Conservation (phyloP, 2,113 vertebrate species). For the Anarhynchus alexandrinus region DNA sequence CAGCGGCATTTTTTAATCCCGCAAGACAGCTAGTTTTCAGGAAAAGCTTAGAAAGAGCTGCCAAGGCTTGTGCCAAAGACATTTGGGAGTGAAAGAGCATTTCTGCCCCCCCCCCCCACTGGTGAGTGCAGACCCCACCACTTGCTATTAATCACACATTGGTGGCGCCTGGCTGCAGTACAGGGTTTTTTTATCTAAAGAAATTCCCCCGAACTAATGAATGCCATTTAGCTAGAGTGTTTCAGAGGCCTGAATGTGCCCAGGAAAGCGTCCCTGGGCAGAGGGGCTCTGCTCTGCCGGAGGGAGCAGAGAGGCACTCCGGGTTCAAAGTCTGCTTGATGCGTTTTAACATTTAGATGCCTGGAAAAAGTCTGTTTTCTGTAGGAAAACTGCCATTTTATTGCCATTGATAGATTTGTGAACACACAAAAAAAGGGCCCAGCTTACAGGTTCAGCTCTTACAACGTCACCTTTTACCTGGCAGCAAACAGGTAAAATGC, state of each 20-base stretch:
- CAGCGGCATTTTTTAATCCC: background rate
- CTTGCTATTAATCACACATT: conserved; percentile 12
- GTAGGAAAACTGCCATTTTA: background rate
- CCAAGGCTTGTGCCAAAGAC: conserved; percentile 12
- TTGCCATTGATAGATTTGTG: background rate
- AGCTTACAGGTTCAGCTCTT: background rate
- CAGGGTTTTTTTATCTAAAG: background rate
- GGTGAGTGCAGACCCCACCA: background rate
- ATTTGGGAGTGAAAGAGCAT: conserved; percentile 14
- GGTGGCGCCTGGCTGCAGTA: background rate
- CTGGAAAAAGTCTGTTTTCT: background rate
- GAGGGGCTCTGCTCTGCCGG: background rate
- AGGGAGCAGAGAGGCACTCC: background rate
- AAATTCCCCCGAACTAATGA: background rate
- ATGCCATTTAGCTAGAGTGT: background rate
- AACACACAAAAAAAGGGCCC: background rate
- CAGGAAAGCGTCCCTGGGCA: background rate
- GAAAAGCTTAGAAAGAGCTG: conserved; percentile 26
- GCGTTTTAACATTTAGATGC: background rate
- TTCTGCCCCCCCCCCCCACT: background rate
- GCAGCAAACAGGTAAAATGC: background rate
- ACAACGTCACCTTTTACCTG: background rate
- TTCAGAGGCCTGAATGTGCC: background rate
- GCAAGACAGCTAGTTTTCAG: background rate
- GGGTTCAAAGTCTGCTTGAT: background rate